Base-by-base conservation (phyloP, 2,113 vertebrate genomes). In the Edolisoma coerulescens region DNA sequence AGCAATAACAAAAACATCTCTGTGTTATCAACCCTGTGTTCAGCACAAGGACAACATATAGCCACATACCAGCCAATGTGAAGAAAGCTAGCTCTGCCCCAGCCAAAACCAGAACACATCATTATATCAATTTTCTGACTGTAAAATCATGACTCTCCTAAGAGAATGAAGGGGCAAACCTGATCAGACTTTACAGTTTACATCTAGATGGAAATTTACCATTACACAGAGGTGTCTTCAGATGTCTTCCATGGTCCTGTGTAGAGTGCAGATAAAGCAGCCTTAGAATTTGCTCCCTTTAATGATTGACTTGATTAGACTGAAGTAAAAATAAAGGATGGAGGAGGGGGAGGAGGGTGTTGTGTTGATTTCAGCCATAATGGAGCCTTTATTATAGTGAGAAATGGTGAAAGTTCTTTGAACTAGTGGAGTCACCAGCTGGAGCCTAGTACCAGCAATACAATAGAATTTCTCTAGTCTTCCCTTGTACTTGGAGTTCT, bases 281-380 rank as follows among this genome's bases (percentile, higher is more conserved):
- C 9, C 47, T 68, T 49, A 63, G 27, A 75, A 59, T 7, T 59
- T 56, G 2, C 6, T 82, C 27, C 33, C 32, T 56, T 78, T 87
- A 59, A 22, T 45, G 4, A 50, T 10, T 39, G 18, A 35, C 10
- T 70, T 23, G 20, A 81, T 70, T 70, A 52, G n/a, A 53, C 18
- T 69, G 18, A 50, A 64, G 19, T 63, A 21, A 59, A 96, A 91
- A 84, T 37, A 76, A 77, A 61, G 9, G 18, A 3, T 12, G 22
- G 3, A 15, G 4, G 14, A 9, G 3, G 10, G 16, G 3, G 4
- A 77, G 15, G 24, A 52, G 33, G 13, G 1, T 67, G 23, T 21
- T 67, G 13, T 39, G 23, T 39, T 49, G 18, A 69, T 91, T 94
- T 78, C 68, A 74, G 28, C 33, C 81, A 42, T 7, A 54, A 5